Conservation (phyloP, 2,888 invertebrate species). For the Drosophila leonis region DNA sequence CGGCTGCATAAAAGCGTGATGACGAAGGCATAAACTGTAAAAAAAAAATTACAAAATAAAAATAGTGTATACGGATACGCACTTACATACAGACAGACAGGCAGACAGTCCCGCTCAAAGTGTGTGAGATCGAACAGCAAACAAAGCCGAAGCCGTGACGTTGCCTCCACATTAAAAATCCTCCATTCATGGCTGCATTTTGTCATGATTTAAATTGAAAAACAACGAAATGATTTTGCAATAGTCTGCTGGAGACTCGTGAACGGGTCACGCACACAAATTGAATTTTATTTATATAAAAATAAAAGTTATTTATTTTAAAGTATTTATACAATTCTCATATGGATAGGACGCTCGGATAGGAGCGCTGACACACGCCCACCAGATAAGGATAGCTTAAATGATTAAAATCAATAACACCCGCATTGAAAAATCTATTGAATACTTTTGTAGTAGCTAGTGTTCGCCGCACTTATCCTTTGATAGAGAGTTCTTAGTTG, state of each 20-base stretch:
- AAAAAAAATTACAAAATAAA: constrained; percentile 36
- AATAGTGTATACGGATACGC: neutral
- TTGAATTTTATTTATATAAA: neutral
- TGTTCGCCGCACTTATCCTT: no score
- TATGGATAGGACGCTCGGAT: no score
- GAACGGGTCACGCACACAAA: constrained; percentile 4
- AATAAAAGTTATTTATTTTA: neutral
- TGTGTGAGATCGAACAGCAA: constrained; percentile 17
- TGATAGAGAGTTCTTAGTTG: no score
- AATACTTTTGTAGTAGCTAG: neutral
- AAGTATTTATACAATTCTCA: neutral
- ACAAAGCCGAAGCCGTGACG: constrained; percentile 13
- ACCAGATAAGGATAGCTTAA: no score
- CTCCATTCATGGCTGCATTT: constrained; percentile 26
- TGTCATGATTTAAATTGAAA: constrained; percentile 17
- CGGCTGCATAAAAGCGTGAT: constrained; percentile 51
- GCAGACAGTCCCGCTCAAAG: neutral
- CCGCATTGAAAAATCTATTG: neutral
- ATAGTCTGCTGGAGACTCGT: neutral
- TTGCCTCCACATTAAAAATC: constrained; percentile 40
- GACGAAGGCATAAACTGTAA: constrained; percentile 62
- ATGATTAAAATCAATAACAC: neutral
- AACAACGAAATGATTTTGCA: constrained; percentile 1
- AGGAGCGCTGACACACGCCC: no score
- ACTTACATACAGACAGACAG: neutral